Percentiles rank a stretch among this genome's conserved stretches.
phyloP scores from a whole-genome alignment of 2,113 vertebrate genomes.

The Rynchops niger region DNA sequence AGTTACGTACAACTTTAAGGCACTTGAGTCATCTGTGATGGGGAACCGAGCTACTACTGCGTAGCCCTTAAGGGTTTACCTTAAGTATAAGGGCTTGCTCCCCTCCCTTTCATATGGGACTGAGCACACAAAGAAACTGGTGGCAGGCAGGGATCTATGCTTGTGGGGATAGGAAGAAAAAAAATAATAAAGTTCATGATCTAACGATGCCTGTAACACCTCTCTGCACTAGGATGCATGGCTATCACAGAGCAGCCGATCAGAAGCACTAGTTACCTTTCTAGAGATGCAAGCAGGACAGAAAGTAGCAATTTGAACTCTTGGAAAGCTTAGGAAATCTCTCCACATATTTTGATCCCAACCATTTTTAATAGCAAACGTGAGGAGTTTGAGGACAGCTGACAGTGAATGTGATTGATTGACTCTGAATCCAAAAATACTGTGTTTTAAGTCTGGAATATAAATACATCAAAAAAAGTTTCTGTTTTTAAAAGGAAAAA shows the following conservation, averaged over 20 bases:
- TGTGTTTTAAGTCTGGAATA: conserved; percentile 40
- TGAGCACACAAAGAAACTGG: conserved; percentile 31
- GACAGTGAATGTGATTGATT: conserved; percentile 46
- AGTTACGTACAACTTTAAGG: not conserved
- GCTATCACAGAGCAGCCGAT: conserved; percentile 17
- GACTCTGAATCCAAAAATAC: conserved; percentile 19
- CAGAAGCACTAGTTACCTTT: not conserved
- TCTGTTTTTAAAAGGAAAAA: not conserved
- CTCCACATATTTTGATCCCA: conserved; percentile 61
- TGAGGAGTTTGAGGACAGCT: conserved; percentile 42
- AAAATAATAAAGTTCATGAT: conserved; percentile 29
- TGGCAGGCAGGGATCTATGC: not conserved
- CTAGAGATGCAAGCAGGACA: not conserved
- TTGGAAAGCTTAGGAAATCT: conserved; percentile 56
- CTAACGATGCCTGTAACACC: conserved; percentile 6
- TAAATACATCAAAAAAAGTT: conserved; percentile 61
- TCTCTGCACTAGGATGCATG: not conserved
- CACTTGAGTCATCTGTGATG: not conserved
- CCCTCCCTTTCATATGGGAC: not conserved
- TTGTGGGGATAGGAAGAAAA: not conserved
- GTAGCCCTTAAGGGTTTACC: not conserved
- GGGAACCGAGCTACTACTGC: not conserved
- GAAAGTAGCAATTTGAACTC: conserved; percentile 51
- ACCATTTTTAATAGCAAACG: conserved; percentile 55
- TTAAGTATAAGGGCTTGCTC: not conserved